phyloP scores from a whole-genome alignment of 1,140 invertebrate species.

The Tetramorium parvispinum region DNA sequence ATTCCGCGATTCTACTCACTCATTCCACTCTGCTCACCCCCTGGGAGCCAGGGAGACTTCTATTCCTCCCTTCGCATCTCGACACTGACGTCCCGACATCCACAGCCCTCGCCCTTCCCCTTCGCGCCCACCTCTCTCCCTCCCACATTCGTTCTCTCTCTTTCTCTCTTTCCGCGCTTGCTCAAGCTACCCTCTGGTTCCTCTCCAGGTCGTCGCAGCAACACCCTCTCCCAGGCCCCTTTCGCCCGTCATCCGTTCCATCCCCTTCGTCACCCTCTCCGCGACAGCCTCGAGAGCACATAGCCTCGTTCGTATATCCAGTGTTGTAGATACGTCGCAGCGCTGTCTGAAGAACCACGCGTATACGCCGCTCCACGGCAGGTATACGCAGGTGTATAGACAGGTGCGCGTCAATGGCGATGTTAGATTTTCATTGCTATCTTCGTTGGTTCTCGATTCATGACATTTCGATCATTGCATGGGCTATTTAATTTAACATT shows the following conservation, averaged over 20 bases:
- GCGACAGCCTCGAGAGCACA: constrained; percentile 64
- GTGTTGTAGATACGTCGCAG: constrained; percentile 81
- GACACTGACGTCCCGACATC: constrained; percentile 80
- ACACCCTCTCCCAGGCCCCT: constrained; percentile 51
- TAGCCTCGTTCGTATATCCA: constrained; percentile 80
- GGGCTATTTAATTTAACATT: background rate
- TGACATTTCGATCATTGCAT: constrained; percentile 8
- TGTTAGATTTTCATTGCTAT: background rate
- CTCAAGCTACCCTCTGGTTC: constrained; percentile 56
- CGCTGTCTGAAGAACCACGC: constrained; percentile 75
- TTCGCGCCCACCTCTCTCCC: constrained; percentile 1
- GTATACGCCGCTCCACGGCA: constrained; percentile 54
- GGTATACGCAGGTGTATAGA: constrained; percentile 62
- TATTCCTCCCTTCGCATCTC: constrained; percentile 80
- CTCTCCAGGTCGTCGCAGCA: constrained; percentile 68
- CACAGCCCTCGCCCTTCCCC: constrained; percentile 59
- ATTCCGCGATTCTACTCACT: constrained; percentile 81
- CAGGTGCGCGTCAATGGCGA: constrained; percentile 62
- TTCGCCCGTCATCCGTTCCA: constrained; percentile 59
- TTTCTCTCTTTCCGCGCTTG: constrained; percentile 39
- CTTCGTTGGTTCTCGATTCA: background rate
- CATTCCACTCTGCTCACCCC: constrained; percentile 80
- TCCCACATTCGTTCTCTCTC: constrained; percentile 40
- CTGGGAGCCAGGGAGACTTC: constrained; percentile 78
- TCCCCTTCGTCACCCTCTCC: constrained; percentile 56